Base-by-base conservation (phyloP, 2,888 invertebrate genomes). In the Cephus runcator region DNA sequence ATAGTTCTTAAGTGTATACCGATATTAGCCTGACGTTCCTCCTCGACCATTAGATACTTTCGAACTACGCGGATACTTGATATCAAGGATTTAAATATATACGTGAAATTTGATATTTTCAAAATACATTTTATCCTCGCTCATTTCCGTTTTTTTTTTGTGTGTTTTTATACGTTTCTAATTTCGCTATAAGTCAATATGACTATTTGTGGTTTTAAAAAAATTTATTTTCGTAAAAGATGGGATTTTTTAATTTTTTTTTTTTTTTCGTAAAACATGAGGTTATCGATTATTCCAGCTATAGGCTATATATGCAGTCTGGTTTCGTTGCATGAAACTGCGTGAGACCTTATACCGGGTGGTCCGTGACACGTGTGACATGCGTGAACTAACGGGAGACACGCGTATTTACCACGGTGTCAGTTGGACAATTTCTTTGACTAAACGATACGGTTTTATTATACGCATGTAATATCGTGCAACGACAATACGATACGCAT, bases 311-410 rank as follows among this genome's bases (percentile, higher is more conserved):
- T 9, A 56, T 6, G 23, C 56, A 56, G 23, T 56, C 6, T 56
- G 23, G 2, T 2, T 1, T 40, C 4, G 23, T 56, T 23, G 9
- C 34, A 33, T 23, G 71, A 71, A 71, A 71, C 71, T 56, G 31
- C 71, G 71, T 71, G 33, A 71, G 34, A 71, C 33, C 33, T 71
- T 71, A 71, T n/a, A 71, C 33, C 71, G 34, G 71, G 71, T 71
- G 71, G 71, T 71, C 71, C 33, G 11, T 34, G 71, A 31, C 9
- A 34, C 23, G 31, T 31, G 23, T 56, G 56, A 71, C 71, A 11
- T 71, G 71, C 71, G 71, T 34, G 56, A 56, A 56, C 56, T 56
- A 56, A 56, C 56, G 56, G 56, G 23, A 56, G 56, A 56, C 56
- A 56, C 56, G 56, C 56, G 56, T 56, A 23, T 56, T 56, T 56